Conservation (phyloP, 2,888 invertebrate species). For the Lasioglossum figueresi region DNA sequence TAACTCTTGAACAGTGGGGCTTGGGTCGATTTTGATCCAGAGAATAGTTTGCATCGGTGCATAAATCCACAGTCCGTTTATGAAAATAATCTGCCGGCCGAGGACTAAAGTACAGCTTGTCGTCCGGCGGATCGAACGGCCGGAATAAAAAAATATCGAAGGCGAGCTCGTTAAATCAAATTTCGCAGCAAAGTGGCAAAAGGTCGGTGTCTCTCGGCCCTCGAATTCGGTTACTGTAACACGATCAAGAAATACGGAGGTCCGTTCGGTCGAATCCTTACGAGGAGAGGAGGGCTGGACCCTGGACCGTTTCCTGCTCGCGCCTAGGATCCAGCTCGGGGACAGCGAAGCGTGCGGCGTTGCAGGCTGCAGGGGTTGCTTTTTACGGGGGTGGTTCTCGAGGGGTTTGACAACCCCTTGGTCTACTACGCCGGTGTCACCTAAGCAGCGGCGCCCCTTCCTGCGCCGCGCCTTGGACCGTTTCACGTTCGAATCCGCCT, state of each 20-base stretch:
- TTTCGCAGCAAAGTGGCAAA: constrained; percentile 7
- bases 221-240: constrained; percentile 49
- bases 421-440: constrained; percentile 63
- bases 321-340: constrained; percentile 30
- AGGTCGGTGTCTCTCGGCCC: constrained; percentile 25
- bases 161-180: constrained; percentile 12
- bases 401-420: constrained; percentile 72
- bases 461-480: constrained; percentile 66
- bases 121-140: neutral
- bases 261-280: constrained; percentile 51
- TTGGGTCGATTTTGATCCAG: too few species aligned
- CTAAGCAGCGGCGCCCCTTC: constrained; percentile 62
- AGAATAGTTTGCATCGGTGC: too few species aligned
- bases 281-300: constrained; percentile 6
- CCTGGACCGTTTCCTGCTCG: constrained; percentile 47
- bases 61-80: neutral
- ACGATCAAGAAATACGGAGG: constrained; percentile 43
- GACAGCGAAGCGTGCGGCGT: constrained; percentile 53
- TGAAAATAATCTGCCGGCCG: neutral
- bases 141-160: neutral
- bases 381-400: constrained; percentile 65
- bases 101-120: neutral
- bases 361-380: constrained; percentile 69
- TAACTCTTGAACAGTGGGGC: too few species aligned
- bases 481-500: constrained; percentile 70